Evolutionary conservation across 2,888 invertebrate species (phyloP), one percentile per base, ranked within the genome.

Genomic region (Aplocera efformata): DNA sequence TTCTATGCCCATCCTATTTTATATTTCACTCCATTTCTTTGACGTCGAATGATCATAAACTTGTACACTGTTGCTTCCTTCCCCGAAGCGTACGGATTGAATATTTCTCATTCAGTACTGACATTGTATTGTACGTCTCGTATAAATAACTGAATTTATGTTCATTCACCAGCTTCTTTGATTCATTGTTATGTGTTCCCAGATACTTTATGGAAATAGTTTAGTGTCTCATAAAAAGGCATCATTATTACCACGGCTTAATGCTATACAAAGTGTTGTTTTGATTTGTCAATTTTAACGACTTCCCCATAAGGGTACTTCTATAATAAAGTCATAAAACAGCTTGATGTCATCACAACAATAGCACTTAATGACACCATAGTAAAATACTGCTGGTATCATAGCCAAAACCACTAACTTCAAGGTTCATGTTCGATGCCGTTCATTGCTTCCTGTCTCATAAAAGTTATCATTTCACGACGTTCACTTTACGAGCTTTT

Each of bases 1-100:
- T 71, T 67, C 66, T 54, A 66, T 53, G 63, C 51, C 62, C 64
- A 55, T 67, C 64, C 45, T 54, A 67, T 77, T 78, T 74, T 72
- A 72, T 75, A 66, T 67, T 67, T 69, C 59, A 61, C 61, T 62
- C 56, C 57, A 63, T 53, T 46, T 58, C 56, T 63, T 65, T 62
- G 63, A 67, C 60, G 58, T 57, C 52, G 46, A 60, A 57, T 56
- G 61, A 60, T 62, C 63, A 60, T 71, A 69, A 67, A 69, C 53
- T 58, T 56, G 50, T 47, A 52, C 44, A 51, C 45, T 56, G 58
- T 53, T 53, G 56, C 49, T 63, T 62, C 56, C 59, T 61, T 57
- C 43, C 50, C 31, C 31, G 37, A 50, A 49, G 45, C 55, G 53
- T 44, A 51, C 43, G 43, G 51, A 58, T 64, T 57, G 54, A 61